Evolutionary conservation across 2,888 invertebrate species (phyloP), one percentile per base, ranked within the genome.

Genomic region (Cephus pulcher): DNA sequence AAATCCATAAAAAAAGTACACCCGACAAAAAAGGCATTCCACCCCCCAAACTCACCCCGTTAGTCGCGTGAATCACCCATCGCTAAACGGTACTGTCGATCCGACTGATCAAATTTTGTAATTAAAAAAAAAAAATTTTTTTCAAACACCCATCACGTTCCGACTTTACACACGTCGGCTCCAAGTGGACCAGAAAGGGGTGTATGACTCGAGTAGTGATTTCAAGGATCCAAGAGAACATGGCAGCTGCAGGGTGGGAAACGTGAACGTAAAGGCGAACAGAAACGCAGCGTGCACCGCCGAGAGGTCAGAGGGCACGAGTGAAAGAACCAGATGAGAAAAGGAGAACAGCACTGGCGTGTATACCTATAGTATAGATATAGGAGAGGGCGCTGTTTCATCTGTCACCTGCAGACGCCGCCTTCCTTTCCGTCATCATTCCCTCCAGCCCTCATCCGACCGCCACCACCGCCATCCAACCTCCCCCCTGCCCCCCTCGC

Each of bases 391-490:
- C 84, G 88, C 89, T 88, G 90, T 91, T 91, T 91, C 91, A 91
- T 91, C 91, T 91, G 91, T 91, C 91, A 91, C 91, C 91, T 90
- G 90, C 91, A 91, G 91, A 91, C 91, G 91, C 90, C 90, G 90
- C 90, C 90, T 91, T 91, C 90, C 91, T 91, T 91, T 91, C 90
- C 90, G 90, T 91, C 91, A 91, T 90, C 91, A 87, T 89, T 87
- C 89, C 89, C 87, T 89, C 89, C 87, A 82, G 80, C 82, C 82
- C 84, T 82, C 80, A 85, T 80, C 79, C 84, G 81, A 82, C 81
- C 78, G 71, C 34, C 34, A 11, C 86, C 85, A 75, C 86, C 85
- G 75, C 69, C 82, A 79, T 82, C 34, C 75, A 56, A n/a, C n/a
- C n/a, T 23, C 34, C 35, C 30, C 69, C 35, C 3, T 4, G 12